Conservation (phyloP, 1,140 invertebrate genomes). For the Diabrotica virgifera region DNA sequence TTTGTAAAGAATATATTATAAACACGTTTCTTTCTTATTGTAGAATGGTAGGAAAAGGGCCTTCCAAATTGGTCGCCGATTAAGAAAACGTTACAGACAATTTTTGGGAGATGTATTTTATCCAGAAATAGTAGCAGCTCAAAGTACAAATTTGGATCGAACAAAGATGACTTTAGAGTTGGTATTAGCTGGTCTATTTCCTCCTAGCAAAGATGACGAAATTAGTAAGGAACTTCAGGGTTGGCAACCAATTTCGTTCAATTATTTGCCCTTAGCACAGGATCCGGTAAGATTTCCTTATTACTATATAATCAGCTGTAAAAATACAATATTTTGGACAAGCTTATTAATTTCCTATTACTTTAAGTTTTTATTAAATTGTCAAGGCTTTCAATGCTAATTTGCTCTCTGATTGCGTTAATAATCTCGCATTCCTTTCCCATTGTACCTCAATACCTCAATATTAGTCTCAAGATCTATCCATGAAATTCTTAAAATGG, state of each 20-base stretch:
- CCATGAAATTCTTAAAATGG: too few relatives aligned
- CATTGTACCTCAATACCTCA: too few relatives aligned
- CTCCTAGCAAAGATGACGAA: constrained; percentile 62
- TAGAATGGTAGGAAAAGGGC: neutral
- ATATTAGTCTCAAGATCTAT: too few relatives aligned
- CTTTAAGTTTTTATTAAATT: neutral
- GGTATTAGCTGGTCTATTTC: constrained; percentile 79
- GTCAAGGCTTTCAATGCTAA: neutral
- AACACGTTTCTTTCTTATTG: neutral
- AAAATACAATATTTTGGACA: neutral
- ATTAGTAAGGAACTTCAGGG: constrained; percentile 48
- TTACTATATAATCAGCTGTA: neutral
- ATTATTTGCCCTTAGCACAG: constrained; percentile 19
- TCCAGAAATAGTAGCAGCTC: constrained; percentile 37
- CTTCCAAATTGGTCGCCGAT: neutral
- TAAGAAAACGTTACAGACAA: constrained; percentile 29
- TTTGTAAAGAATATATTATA: too few relatives aligned
- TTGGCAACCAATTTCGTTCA: constrained; percentile 86
- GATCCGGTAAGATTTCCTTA: constrained; percentile 17
- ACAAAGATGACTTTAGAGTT: constrained; percentile 62
- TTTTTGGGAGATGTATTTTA: constrained; percentile 62
- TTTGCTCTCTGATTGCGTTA: too few relatives aligned
- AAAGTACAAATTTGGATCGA: constrained; percentile 50
- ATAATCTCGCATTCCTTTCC: too few relatives aligned
- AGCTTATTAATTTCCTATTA: neutral